Percentiles rank a stretch among this genome's conserved stretches.
Conservation (phyloP, 1,140 invertebrate species). For the Drepana arcuata region DNA sequence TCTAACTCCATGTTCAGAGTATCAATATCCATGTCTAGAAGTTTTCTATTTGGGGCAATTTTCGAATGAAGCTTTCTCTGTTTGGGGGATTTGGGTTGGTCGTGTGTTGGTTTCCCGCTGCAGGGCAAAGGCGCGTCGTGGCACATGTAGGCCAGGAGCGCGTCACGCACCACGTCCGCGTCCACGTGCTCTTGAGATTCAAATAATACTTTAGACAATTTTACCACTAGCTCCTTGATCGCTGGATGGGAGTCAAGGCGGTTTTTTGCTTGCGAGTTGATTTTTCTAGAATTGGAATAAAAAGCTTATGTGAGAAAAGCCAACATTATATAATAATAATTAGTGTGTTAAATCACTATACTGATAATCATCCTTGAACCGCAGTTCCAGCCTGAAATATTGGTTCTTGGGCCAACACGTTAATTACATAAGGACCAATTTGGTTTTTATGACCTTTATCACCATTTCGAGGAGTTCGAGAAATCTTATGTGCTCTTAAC, state of each 20-base stretch:
- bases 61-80: slow-evolving; percentile 34
- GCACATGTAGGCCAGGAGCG: slow-evolving; percentile 86
- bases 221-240: slow-evolving; percentile 77
- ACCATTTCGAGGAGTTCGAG: too few species aligned
- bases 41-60: slow-evolving; percentile 29
- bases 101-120: slow-evolving; percentile 15
- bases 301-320: too few species aligned
- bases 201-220: slow-evolving; percentile 75
- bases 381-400: too few species aligned
- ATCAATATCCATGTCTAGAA: slow-evolving; percentile 52
- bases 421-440: too few species aligned
- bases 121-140: slow-evolving; percentile 87
- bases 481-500: too few species aligned
- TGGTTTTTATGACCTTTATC: too few species aligned
- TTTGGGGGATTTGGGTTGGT: slow-evolving; percentile 24
- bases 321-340: too few species aligned
- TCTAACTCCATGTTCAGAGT: slow-evolving; percentile 58
- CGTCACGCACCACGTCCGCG: slow-evolving; percentile 84
- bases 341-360: too few species aligned
- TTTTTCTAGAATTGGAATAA: slow-evolving; percentile 59
- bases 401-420: too few species aligned
- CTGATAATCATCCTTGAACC: too few species aligned
- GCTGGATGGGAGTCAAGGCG: slow-evolving; percentile 78
- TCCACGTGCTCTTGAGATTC: slow-evolving; percentile 77
- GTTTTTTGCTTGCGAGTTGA: slow-evolving; percentile 46